These are phyloP conservation scores for Lasiurus borealis DNA, from an alignment of 2,113 vertebrate species.

Conservation along the genomic window DNA sequence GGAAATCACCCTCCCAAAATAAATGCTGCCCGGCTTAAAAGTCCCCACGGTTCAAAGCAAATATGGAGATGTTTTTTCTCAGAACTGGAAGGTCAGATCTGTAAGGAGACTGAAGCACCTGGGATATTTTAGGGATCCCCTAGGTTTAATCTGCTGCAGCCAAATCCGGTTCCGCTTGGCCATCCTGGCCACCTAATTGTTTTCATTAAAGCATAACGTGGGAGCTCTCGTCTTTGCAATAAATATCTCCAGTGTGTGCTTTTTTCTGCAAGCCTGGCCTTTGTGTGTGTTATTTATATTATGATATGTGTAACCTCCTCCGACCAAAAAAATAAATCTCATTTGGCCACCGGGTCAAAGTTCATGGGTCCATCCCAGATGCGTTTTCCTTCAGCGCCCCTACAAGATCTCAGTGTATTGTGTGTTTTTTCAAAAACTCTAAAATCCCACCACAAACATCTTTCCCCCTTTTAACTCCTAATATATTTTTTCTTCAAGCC, in stretches of 20 bases:
- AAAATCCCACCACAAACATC: slow-evolving; percentile 78
- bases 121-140: rapidly evolving
- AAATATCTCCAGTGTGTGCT: neutral
- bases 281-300: slow-evolving; percentile 16
- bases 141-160: neutral
- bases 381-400: slow-evolving; percentile 56
- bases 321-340: neutral
- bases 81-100: neutral
- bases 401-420: slow-evolving; percentile 40
- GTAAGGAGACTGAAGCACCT: neutral
- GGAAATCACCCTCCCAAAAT: neutral
- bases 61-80: neutral
- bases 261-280: slow-evolving; percentile 8
- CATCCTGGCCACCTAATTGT: neutral
- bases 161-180: slow-evolving; percentile 4
- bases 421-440: slow-evolving; percentile 65
- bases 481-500: slow-evolving; percentile 71
- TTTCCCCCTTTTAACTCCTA: slow-evolving; percentile 77
- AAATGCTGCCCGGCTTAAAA: neutral
- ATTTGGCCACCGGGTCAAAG: slow-evolving; percentile 17
- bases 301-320: neutral
- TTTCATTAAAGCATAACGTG: neutral
- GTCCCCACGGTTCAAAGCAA: neutral
- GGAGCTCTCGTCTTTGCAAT: neutral
- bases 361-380: neutral